Evolutionary conservation across 2,888 invertebrate genomes (phyloP), one percentile per base, ranked within the genome.

Genomic region (Rotaria socialis): DNA sequence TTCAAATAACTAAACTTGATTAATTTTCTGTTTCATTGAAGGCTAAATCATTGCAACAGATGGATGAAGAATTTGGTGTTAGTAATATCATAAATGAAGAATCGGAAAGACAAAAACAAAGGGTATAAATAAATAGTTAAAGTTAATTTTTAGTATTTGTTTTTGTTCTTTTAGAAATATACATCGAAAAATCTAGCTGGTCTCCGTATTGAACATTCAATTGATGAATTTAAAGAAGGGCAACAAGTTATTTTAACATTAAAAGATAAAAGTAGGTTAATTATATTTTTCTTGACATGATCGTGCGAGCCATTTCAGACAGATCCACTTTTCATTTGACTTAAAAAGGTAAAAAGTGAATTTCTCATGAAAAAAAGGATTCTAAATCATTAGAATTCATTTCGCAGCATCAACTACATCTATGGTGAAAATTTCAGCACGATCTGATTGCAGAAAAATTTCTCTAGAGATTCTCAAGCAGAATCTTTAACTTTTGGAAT

Each of bases 41-140:
- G 95, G 97, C 96, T 43, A 96, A 96, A 90, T 93, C 95, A 93
- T 91, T 98, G 89, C 96, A 97, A 91, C 96, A 97, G 92, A 93
- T 98, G 93, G 98, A 98, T 92, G 95, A 94, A 88, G 96, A 95
- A 90, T 97, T 97, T 93, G 97, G 96, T 55, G 94, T 96, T 87
- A 93, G 94, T 24, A 94, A 94, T 89, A 92, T 96, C 85, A 93
- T 97, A n/a, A 94, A 95, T 88, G 94, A 95, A 88, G 95, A 95
- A 89, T 93, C 93, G 88, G 92, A 92, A 85, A 87, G 67, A 41
- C 67, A 35, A 67, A 67, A 67, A 5, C 35, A 67, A 27, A n/a
- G 4, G 27, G 67, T 67, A 67, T 27, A 22, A 56, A 14, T 52
- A 52, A 52, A 52, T 52, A 47, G 7, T 47, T 35, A 35, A 35